Evolutionary conservation across 2,797 vertebrate species (phyloP).

Genomic region (Aratinga solstitialis): DNA sequence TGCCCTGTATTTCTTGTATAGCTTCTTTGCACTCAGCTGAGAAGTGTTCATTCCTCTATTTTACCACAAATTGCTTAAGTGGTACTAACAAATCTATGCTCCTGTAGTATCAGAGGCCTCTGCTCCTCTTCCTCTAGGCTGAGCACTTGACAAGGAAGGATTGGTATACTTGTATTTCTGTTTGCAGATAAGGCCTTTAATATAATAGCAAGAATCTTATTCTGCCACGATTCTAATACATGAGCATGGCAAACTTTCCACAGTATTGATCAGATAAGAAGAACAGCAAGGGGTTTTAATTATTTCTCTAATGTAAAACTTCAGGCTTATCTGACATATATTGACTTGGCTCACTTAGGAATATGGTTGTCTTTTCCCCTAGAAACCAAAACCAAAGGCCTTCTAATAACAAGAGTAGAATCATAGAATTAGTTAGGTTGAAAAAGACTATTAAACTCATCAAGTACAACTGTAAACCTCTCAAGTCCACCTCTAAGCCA

Average conservation of each 20-base stretch:
- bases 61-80: background rate
- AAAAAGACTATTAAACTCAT: background rate
- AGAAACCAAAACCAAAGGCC: accelerated
- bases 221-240: background rate
- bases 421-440: background rate
- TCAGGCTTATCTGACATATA: background rate
- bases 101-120: background rate
- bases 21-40: background rate
- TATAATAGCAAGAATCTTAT: background rate
- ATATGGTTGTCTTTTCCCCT: background rate
- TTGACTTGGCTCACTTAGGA: background rate
- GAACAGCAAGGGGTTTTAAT: background rate
- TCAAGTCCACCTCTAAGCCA: background rate
- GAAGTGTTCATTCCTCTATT: background rate
- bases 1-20: background rate
- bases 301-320: background rate
- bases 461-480: background rate
- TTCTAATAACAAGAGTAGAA: background rate
- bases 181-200: background rate
- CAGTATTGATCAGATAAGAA: background rate
- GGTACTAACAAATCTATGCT: background rate
- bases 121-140: background rate
- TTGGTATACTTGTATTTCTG: background rate
- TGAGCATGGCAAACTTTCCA: background rate
- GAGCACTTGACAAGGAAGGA: background rate